A percentile compares a stretch with the other conserved stretches of the same genome.
Conservation (phyloP, 2,113 vertebrate species). For the Toxotes jaculatrix region DNA sequence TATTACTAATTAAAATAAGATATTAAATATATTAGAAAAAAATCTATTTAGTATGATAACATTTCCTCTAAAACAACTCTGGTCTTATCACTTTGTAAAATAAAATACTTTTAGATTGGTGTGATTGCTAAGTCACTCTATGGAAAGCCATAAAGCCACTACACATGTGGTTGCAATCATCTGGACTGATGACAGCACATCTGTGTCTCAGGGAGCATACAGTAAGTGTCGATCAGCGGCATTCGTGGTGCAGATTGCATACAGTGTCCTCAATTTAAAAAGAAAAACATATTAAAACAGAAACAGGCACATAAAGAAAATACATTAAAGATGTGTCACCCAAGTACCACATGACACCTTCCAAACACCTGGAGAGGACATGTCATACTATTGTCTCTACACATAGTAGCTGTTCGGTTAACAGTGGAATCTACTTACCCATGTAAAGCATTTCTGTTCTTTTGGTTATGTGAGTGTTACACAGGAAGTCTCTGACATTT, state of each 20-base stretch:
- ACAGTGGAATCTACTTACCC: conserved; percentile 45
- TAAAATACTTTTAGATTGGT: conserved; percentile 45
- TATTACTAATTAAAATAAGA: conserved; percentile 68
- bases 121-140: conserved; percentile 69
- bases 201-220: conserved; percentile 76
- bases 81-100: conserved; percentile 66
- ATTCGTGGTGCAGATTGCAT: conserved; percentile 85
- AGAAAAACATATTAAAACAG: conserved; percentile 44
- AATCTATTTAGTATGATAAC: conserved; percentile 62
- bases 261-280: conserved; percentile 76
- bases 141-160: conserved; percentile 71
- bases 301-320: conserved; percentile 62
- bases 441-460: conserved; percentile 64
- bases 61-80: conserved; percentile 64
- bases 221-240: conserved; percentile 83
- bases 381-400: conserved; percentile 44
- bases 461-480: conserved; percentile 64
- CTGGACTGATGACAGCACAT: conserved; percentile 75
- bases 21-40: conserved; percentile 56
- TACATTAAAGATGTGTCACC: conserved; percentile 40
- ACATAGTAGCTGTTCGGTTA: conserved; percentile 21
- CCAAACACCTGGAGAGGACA: conserved; percentile 52
- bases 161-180: conserved; percentile 65
- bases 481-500: conserved; percentile 38
- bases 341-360: conserved; percentile 46